Evolutionary conservation across 1,140 invertebrate genomes (phyloP), one percentile per base, ranked within the genome.

Genomic region (Caenorhabditis brenneri): DNA sequence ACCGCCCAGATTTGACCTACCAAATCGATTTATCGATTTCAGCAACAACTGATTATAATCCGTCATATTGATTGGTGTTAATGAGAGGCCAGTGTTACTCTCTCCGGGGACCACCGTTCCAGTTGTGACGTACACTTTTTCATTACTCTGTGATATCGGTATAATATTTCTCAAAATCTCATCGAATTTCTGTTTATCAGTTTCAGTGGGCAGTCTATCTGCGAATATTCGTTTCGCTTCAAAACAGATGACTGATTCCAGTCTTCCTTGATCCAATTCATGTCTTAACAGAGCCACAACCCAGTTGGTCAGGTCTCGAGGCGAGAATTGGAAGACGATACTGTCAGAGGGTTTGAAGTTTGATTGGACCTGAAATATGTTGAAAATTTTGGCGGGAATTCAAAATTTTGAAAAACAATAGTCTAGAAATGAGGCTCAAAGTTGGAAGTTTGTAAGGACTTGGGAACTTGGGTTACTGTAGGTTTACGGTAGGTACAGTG

Each of bases 221-320:
- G 93, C 92, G 91, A 97, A 97, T 86, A 96, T 93, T 85, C 94
- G 91, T 31, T 93, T 91, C 6, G 94, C 94, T 93, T 97, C 96
- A 88, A 95, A 94, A 49, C 93, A 92, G 19, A 94, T 93, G 93
- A 95, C 88, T 74, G 93, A 33, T 51, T 51, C 79, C n/a, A 74
- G n/a, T 31, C n/a, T 74, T 12, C 65, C 65, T 12, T 74, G 65
- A 74, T 74, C 65, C 16, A 74, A n/a, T 29, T 81, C 80, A 9
- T 58, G 49, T 84, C 94, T 92, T 49, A 94, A 91, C 16, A 96
- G 91, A 82, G 93, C 93, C 22, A 93, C 91, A 84, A 94, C 94
- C 94, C 94, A 96, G 48, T 92, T 91, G 19, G 93, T 94, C 31
- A 96, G 89, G 90, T 96, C 94, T 78, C 93, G 91, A 0, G 94